phyloP scores from a whole-genome alignment of 1,140 invertebrate species.

The Apis florea region DNA sequence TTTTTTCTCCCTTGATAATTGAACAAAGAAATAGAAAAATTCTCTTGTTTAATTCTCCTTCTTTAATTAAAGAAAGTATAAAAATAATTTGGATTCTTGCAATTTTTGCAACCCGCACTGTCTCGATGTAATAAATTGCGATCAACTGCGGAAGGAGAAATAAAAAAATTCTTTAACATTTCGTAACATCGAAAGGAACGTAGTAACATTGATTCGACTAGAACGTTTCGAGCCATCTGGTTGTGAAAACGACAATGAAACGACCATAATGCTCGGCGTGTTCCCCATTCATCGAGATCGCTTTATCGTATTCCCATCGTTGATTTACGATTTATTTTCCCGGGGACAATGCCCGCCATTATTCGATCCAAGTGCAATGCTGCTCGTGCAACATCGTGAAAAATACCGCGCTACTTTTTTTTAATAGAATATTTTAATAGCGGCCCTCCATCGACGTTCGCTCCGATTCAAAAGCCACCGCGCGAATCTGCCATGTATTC shows the following conservation, averaged over 20 bases:
- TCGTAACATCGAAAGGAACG: too few species aligned
- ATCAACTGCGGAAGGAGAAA: too few species aligned
- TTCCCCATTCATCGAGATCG: not conserved
- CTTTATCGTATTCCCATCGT: not conserved
- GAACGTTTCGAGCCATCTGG: not conserved
- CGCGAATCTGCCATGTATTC: not conserved
- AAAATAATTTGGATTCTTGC: too few species aligned
- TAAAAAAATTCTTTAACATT: too few species aligned
- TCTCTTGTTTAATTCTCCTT: too few species aligned
- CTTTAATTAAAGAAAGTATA: too few species aligned
- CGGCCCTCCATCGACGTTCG: too few species aligned
- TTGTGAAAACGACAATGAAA: not conserved
- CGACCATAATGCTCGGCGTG: not conserved
- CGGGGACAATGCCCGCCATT: not conserved
- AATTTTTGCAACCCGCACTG: too few species aligned
- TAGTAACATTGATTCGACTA: too few species aligned
- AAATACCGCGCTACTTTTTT: not conserved
- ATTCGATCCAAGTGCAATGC: not conserved
- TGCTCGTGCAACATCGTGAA: not conserved
- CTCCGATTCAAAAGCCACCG: not conserved
- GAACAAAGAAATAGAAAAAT: too few species aligned
- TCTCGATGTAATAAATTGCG: too few species aligned
- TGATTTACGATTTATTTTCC: not conserved
- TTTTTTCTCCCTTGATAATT: too few species aligned
- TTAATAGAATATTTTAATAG: slow-evolving; percentile 2